These are phyloP conservation scores for Leucophenga maculata DNA, from an alignment of 2,888 invertebrate genomes.

Conservation along the genomic window DNA sequence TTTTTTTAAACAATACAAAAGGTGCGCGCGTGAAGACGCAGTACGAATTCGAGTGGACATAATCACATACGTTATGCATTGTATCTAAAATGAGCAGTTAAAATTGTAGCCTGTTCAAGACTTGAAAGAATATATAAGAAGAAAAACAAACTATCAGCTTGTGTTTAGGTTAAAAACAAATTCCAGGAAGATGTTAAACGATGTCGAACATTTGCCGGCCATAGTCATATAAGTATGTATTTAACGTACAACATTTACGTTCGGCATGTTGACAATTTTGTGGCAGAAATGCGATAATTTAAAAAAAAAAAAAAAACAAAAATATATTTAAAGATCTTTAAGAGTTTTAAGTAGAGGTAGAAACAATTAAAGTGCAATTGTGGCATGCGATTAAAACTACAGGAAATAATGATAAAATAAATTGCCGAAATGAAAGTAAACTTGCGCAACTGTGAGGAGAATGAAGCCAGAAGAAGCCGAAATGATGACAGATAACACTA, in stretches of 20 bases:
- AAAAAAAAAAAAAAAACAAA: background rate
- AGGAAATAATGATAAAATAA: background rate
- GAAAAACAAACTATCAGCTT: conserved; percentile 43
- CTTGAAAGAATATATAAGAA: conserved; percentile 36
- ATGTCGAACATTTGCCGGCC: conserved; percentile 58
- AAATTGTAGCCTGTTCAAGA: conserved; percentile 7
- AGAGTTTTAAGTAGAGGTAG: no score
- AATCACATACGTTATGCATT: conserved; percentile 2
- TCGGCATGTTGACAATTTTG: conserved; percentile 18
- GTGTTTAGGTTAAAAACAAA: conserved; percentile 43
- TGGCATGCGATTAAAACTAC: background rate
- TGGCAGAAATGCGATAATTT: background rate
- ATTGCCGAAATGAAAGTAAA: background rate
- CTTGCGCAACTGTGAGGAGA: no score
- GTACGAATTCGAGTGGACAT: background rate
- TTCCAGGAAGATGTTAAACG: conserved; percentile 67
- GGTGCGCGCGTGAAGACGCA: conserved; percentile 2
- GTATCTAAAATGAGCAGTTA: conserved; percentile 24
- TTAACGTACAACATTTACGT: conserved; percentile 3
- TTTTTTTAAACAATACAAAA: background rate
- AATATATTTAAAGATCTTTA: background rate
- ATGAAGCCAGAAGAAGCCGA: no score
- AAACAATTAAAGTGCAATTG: no score
- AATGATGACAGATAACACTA: no score
- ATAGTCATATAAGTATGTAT: background rate